Evolutionary conservation across 2,888 invertebrate genomes (phyloP), one percentile per base, ranked within the genome.

Genomic region (Sphaerophoria rueppellii): DNA sequence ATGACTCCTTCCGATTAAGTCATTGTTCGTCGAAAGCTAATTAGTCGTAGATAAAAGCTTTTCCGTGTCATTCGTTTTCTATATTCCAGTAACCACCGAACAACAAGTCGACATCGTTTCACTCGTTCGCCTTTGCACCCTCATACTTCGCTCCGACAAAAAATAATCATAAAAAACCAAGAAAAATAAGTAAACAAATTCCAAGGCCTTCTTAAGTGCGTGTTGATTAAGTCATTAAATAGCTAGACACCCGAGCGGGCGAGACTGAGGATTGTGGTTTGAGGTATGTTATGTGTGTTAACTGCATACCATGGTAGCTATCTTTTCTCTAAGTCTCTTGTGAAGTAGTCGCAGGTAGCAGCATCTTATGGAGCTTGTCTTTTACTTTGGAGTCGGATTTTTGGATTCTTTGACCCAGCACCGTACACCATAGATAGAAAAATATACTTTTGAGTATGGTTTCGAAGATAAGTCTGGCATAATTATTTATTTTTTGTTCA

Each of bases 11-110:
- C 71, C 80, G 85, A 85, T 85, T 76, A 85, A 85, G 85, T 63
- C 80, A 81, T 85, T 85, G 76, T 85, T 77, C 76, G 85, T 70
- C 55, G 76, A 73, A 73, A 70, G 79, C 81, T 85, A 85, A 85
- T 85, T 85, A 85, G 85, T 86, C 80, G 78, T 75, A 87, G 88
- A 88, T 88, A 88, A 88, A 87, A 88, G 88, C 88, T 87, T 88
- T 88, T 87, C 65, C 87, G 80, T 87, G 88, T 88, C 87, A 77
- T 40, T 37, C 40, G 40, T 87, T 82, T 57, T 69, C 79, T 43
- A 73, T 73, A 75, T 72, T 60, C 61, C 55, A 60, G 69, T 61
- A 48, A 55, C 55, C 52, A 50, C 50, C 46, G 12, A 50, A 37
- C 60, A 50, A 50, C 48, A 16, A 60, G 35, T 24, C 57, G 57